Evolutionary conservation across 2,113 vertebrate species (phyloP).

Genomic region (Heterotis niloticus): DNA sequence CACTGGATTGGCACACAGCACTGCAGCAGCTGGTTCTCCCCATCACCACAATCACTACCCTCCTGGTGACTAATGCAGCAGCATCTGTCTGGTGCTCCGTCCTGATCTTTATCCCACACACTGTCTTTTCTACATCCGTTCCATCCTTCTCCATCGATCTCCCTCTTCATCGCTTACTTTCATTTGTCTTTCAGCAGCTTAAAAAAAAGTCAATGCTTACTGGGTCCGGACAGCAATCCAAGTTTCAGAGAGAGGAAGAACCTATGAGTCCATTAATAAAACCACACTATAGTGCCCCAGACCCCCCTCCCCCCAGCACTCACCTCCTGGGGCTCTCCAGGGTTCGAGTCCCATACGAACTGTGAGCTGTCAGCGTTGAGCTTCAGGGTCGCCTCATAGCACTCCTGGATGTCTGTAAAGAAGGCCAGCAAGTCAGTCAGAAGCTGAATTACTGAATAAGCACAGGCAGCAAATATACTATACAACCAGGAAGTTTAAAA

Average conservation of each 20-base stretch:
- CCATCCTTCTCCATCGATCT: too few species aligned
- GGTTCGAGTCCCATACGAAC: slow-evolving; percentile 46
- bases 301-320: neutral
- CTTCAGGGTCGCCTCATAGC: slow-evolving; percentile 71
- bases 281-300: neutral
- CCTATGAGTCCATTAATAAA: neutral
- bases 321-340: slow-evolving; percentile 58
- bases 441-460: neutral
- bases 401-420: slow-evolving; percentile 70
- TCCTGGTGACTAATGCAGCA: slow-evolving; percentile 45
- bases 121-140: neutral
- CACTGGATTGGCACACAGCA: neutral
- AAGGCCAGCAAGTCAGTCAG: slow-evolving; percentile 17
- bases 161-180: too few species aligned
- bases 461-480: too few species aligned
- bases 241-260: too few species aligned
- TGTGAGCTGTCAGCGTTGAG: slow-evolving; percentile 53
- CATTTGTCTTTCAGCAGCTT: too few species aligned
- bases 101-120: neutral
- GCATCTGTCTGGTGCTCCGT: slow-evolving; percentile 29
- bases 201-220: too few species aligned
- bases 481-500: too few species aligned
- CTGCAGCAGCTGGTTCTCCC: slow-evolving; percentile 31
- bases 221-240: too few species aligned
- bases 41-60: neutral